A percentile compares a stretch with the other conserved stretches of the same genome.
phyloP scores from a whole-genome alignment of 2,113 vertebrate species.

The Macheiramphus alcinus region DNA sequence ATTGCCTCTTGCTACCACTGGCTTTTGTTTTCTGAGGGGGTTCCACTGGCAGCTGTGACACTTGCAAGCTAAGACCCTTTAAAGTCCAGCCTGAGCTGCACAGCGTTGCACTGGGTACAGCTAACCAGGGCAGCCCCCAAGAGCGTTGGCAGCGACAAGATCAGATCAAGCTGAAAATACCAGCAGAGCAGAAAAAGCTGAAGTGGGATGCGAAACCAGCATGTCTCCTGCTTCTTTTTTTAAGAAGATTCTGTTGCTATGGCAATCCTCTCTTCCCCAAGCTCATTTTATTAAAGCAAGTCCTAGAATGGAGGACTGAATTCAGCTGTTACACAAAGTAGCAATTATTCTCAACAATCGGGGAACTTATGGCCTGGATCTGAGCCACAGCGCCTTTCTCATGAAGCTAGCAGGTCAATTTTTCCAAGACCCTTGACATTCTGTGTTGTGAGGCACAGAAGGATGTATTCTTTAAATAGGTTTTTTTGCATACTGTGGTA shows the following conservation, averaged over 20 bases:
- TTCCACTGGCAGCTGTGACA: not conserved
- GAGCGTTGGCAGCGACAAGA: not conserved
- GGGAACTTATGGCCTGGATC: slow-evolving; percentile 42
- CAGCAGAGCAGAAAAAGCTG: not conserved
- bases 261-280: slow-evolving; percentile 58
- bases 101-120: not conserved
- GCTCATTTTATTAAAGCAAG: slow-evolving; percentile 66
- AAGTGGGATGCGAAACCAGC: not conserved
- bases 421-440: slow-evolving; percentile 55
- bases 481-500: not conserved
- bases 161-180: not conserved
- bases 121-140: not conserved
- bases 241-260: slow-evolving; percentile 66
- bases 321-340: slow-evolving; percentile 77
- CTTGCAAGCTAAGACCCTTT: not conserved
- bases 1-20: not conserved
- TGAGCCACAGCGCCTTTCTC: slow-evolving; percentile 70
- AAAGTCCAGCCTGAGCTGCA: not conserved
- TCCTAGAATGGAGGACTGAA: slow-evolving; percentile 60
- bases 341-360: slow-evolving; percentile 74
- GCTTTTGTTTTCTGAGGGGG: not conserved
- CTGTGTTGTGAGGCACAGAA: slow-evolving; percentile 15
- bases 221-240: slow-evolving; percentile 56
- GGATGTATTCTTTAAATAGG: slow-evolving; percentile 33
- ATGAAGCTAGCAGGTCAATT: slow-evolving; percentile 60